Conservation (phyloP, 2,113 vertebrate genomes). For the Guaruba guarouba region DNA sequence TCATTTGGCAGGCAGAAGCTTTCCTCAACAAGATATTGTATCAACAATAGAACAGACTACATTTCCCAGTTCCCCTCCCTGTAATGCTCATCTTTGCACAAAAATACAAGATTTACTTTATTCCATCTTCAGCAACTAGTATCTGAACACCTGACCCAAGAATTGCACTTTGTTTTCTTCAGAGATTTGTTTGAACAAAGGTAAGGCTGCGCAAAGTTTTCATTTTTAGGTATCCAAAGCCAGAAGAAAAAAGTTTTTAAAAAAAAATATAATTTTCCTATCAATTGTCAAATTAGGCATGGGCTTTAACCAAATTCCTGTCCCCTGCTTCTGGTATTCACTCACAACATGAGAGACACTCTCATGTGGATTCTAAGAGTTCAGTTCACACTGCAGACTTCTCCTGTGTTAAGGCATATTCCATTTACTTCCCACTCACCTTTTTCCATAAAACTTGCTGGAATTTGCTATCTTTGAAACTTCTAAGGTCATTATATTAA, state of each 20-base stretch:
- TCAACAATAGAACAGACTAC: neutral
- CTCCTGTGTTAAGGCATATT: neutral
- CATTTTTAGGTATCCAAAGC: neutral
- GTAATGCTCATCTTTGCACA: neutral
- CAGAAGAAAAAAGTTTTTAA: fast-evolving
- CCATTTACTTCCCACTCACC: neutral
- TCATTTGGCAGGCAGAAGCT: neutral
- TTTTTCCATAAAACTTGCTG: neutral
- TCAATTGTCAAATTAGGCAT: neutral
- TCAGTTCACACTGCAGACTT: neutral
- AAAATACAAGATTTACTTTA: neutral
- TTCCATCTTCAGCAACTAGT: neutral
- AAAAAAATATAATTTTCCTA: neutral
- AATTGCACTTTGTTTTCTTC: neutral
- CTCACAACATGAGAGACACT: neutral
- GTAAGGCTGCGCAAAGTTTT: neutral
- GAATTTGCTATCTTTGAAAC: neutral
- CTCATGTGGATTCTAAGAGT: neutral
- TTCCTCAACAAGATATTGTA: neutral
- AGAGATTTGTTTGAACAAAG: neutral
- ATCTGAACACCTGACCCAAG: neutral
- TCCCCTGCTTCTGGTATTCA: neutral
- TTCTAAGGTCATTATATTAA: neutral
- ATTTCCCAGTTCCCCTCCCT: neutral
- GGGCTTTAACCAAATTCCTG: neutral